A percentile compares a stretch with the other conserved stretches of the same genome.
These are phyloP conservation scores for Conopomorpha cramerella DNA, from an alignment of 1,140 invertebrate genomes.

Conservation along the genomic window DNA sequence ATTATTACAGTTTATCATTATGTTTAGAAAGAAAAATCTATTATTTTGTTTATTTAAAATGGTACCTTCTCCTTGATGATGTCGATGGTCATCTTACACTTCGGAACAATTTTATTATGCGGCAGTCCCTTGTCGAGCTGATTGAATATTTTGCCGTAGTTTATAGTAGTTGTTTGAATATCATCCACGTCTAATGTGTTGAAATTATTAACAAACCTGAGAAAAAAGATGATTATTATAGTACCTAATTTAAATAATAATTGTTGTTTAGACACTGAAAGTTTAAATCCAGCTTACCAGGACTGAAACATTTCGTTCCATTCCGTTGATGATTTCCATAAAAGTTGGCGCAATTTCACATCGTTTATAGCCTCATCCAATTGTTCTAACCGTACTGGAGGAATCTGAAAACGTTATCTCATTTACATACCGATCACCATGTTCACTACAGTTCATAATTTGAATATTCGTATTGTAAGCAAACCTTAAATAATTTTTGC, in stretches of 20 bases:
- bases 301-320: conserved; percentile 64
- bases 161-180: conserved; percentile 67
- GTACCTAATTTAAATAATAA: conserved; percentile 2
- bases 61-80: conserved; percentile 74
- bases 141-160: conserved; percentile 72
- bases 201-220: too few relatives aligned
- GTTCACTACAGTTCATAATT: too few relatives aligned
- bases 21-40: too few relatives aligned
- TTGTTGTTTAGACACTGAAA: too few relatives aligned
- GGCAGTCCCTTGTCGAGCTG: conserved; percentile 80
- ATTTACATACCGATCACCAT: too few relatives aligned
- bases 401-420: too few relatives aligned
- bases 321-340: conserved; percentile 76
- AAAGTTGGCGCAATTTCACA: conserved; percentile 73
- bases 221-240: too few relatives aligned
- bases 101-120: conserved; percentile 74
- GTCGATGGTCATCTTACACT: conserved; percentile 75
- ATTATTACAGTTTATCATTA: too few relatives aligned
- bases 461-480: too few relatives aligned
- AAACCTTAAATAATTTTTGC: conserved; percentile 74
- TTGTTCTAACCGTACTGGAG: conserved; percentile 78
- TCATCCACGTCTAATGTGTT: conserved; percentile 72
- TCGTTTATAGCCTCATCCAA: conserved; percentile 78
- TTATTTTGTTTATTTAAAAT: not conserved
- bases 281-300: conserved; percentile 34